Evolutionary conservation across 2,888 invertebrate species (phyloP), one percentile per base, ranked within the genome.

Genomic region (Nomada hirtipes): DNA sequence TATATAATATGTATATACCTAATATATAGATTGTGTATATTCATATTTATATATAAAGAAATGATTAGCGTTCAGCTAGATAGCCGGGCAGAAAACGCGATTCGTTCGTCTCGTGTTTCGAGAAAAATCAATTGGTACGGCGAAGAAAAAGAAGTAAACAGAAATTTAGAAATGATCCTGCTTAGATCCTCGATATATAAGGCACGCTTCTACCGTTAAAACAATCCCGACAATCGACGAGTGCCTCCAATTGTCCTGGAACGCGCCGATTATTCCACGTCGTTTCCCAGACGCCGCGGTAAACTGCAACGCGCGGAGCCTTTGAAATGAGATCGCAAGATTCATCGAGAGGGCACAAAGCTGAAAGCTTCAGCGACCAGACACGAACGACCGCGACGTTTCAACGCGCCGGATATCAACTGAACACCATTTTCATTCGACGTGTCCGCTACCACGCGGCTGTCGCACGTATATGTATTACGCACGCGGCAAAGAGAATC

Each of bases 201-300:
- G 86, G 86, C 86, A 86, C 86, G 72, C 78, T 76, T 36, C 85
- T 86, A 86, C 86, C 67, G 68, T 42, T 82, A 77, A 85, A 76
- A 15, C 68, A 85, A 82, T 29, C 23, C 69, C 26, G 36, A 73
- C 61, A 13, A n/a, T 71, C 53, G 57, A 42, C 69, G 42, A 72
- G 67, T 52, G 23, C n/a, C 60, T 65, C 20, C 36, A 11, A n/a
- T 47, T 59, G 69, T 9, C 18, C 59, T 59, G 23, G 26, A 26
- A 60, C 47, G 13, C 57, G 13, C n/a, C 23, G 10, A 20, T 15
- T 18, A 52, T 61, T 47, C 23, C n/a, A 26, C 57, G 15, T 23
- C 63, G 15, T 69, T 50, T 42, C 23, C 42, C 76, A 50, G 78
- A 64, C 65, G 59, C 52, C 52, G n/a, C 50, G 18, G 47, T 26